Base-by-base conservation (phyloP, 2,797 vertebrate genomes). In the Pseudomugil gertrudae region DNA sequence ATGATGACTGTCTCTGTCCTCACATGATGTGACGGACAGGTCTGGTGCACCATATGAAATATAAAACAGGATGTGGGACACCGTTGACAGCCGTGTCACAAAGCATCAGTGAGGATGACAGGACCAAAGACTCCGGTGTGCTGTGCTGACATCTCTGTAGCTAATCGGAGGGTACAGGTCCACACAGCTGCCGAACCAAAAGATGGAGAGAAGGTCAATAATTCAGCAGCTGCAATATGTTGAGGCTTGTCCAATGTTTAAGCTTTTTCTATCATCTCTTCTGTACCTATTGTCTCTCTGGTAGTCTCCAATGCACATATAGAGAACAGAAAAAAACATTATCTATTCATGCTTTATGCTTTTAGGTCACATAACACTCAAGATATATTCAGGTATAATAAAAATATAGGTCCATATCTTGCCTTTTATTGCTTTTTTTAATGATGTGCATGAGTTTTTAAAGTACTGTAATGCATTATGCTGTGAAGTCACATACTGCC, bases 101-200 rank as follows among this genome's bases (percentile, higher is more conserved):
- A 93, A 78, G 70, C 80, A 95, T 95, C 91, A 94, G 92, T 82
- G 68, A 90, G 80, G 93, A 86, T 90, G 92, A 90, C 87, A 89
- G 78, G 77, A 79, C 80, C 76, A 80, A 79, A 83, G 85, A 84
- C 83, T 91, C 89, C 79, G 77, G 90, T 89, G 92, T 88, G 89
- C 84, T 88, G 65, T 78, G 59, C 66, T 65, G 61, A 87, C 93
- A 91, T 92, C 92, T 86, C 89, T 87, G 84, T 92, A 88, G 93
- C 92, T 96, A 95, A 96, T 96, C 91, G 90, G 90, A 94, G 93
- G 83, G 86, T 95, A 93, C 94, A 95, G 93, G 82, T 77, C 94
- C 92, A 94, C 87, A 86, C 90, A 84, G 87, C 84, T 88, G 93
- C 92, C 83, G 81, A 91, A 91, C 90, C 91, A 80, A 88, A 85